Evolutionary conservation across 2,113 vertebrate genomes (phyloP).

Genomic region (Crotophaga sulcirostris): DNA sequence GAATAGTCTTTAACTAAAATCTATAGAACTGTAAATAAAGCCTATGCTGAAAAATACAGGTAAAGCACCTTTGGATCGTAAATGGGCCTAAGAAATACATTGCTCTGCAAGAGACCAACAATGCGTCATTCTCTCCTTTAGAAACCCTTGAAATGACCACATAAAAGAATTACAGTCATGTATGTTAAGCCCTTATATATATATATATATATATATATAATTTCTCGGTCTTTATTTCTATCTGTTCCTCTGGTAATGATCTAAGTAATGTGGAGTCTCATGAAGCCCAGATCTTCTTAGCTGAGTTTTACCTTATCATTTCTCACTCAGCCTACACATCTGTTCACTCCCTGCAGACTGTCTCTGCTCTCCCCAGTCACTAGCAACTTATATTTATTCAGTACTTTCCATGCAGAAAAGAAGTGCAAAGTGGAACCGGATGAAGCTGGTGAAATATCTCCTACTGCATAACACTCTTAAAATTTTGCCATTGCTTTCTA

Average conservation of each 20-base stretch:
- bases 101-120: background rate
- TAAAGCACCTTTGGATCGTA: background rate
- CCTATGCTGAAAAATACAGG: background rate
- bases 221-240: background rate
- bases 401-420: background rate
- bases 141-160: background rate
- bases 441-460: background rate
- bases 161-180: background rate
- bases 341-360: slow-evolving; percentile 41
- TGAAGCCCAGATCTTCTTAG: slow-evolving; percentile 8
- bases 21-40: background rate
- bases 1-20: background rate
- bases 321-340: slow-evolving; percentile 47
- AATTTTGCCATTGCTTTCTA: background rate
- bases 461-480: background rate
- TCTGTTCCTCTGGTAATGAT: background rate
- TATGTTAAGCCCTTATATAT: background rate
- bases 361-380: slow-evolving; percentile 12
- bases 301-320: slow-evolving; percentile 37
- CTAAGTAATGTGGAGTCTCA: slow-evolving; percentile 13
- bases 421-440: background rate
- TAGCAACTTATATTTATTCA: slow-evolving; percentile 42
- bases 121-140: background rate
- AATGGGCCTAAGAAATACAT: rapidly evolving
- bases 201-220: too few relatives aligned